Percentiles rank a stretch among this genome's conserved stretches.
Conservation (phyloP, 2,113 vertebrate genomes). For the Cololabis saira region DNA sequence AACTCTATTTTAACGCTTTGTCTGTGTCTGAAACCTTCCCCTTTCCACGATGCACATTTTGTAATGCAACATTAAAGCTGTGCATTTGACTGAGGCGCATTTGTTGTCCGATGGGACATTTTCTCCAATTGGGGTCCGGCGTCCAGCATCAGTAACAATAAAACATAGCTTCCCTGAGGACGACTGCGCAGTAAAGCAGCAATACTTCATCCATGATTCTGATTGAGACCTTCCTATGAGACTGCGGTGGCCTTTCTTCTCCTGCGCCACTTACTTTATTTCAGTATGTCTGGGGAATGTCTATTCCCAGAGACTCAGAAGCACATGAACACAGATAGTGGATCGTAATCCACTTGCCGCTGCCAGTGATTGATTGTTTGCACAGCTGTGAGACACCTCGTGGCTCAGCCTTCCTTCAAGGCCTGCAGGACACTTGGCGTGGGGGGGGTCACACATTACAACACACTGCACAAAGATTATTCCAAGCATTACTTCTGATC, state of each 20-base stretch:
- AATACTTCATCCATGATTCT: slow-evolving; percentile 33
- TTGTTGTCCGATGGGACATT: slow-evolving; percentile 26
- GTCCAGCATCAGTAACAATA: slow-evolving; percentile 50
- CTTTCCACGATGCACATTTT: neutral
- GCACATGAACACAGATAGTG: slow-evolving; percentile 62
- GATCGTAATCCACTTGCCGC: slow-evolving; percentile 71
- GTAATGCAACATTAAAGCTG: slow-evolving; percentile 31
- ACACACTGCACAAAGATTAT: neutral
- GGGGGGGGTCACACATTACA: neutral
- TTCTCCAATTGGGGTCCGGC: slow-evolving; percentile 39
- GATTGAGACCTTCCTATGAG: slow-evolving; percentile 44
- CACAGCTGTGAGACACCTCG: slow-evolving; percentile 46
- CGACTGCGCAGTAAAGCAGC: slow-evolving; percentile 52
- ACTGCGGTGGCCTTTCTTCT: slow-evolving; percentile 32
- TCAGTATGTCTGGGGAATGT: slow-evolving; percentile 33
- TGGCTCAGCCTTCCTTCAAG: slow-evolving; percentile 6
- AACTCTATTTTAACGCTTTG: slow-evolving; percentile 21
- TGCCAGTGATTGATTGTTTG: slow-evolving; percentile 74
- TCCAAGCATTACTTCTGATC: neutral
- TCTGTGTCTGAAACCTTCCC: slow-evolving; percentile 5
- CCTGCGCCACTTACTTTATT: slow-evolving; percentile 47
- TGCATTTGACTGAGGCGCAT: slow-evolving; percentile 2
- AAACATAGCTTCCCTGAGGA: slow-evolving; percentile 46
- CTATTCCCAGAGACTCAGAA: slow-evolving; percentile 53
- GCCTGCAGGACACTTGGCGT: slow-evolving; percentile 12